A percentile compares a stretch with the other conserved stretches of the same genome.
phyloP scores from a whole-genome alignment of 2,113 vertebrate species.

The Todiramphus chloris region DNA sequence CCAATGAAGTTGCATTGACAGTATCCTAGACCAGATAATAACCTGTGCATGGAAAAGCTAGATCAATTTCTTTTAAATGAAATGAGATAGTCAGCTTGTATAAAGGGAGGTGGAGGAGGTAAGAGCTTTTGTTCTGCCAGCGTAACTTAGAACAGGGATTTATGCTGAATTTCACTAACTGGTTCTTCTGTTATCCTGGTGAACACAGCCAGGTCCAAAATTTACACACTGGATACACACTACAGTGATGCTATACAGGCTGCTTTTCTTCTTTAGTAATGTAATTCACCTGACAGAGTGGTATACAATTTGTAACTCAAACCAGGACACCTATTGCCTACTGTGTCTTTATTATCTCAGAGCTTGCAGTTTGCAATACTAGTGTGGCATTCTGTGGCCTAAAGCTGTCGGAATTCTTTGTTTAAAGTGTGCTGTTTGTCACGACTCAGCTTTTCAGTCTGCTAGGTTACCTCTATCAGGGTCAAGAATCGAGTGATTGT shows the following conservation, averaged over 20 bases:
- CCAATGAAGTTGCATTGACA: neutral
- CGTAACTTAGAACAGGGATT: neutral
- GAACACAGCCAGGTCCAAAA: neutral
- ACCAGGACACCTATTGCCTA: neutral
- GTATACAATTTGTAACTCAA: neutral
- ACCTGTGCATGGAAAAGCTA: neutral
- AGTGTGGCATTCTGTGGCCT: neutral
- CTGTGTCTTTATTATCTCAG: neutral
- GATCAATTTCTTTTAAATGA: neutral
- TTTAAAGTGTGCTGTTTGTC: neutral
- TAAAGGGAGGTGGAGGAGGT: fast-evolving
- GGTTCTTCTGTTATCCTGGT: neutral
- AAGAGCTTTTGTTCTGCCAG: neutral
- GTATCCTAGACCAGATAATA: neutral
- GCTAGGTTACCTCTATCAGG: neutral
- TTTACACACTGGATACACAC: fast-evolving
- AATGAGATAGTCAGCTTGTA: neutral
- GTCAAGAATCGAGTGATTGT: neutral
- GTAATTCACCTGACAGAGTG: neutral
- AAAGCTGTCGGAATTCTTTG: neutral
- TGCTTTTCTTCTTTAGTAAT: neutral
- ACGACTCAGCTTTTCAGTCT: neutral
- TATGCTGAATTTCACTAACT: neutral
- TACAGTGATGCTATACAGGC: neutral
- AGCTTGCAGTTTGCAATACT: neutral